Conservation (phyloP, 2,797 vertebrate species). For the Myotis daubentonii region DNA sequence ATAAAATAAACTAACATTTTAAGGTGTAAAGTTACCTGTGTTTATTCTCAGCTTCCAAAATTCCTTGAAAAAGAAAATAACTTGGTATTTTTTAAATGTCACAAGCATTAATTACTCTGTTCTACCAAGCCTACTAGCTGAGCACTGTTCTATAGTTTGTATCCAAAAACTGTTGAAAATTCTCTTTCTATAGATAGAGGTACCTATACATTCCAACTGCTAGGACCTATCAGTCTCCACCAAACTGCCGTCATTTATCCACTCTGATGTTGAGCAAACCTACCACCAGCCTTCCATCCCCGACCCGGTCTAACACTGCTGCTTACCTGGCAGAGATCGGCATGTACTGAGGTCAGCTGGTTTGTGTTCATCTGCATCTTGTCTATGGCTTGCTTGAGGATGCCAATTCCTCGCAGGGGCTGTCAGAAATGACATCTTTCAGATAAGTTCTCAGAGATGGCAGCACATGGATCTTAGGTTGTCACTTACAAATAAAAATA, state of each 20-base stretch:
- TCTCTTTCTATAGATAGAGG: neutral
- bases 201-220: neutral
- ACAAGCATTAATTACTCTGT: neutral
- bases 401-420: slow-evolving; percentile 96
- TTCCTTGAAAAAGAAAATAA: slow-evolving; percentile 7
- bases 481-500: slow-evolving; percentile 87
- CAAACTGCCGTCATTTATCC: neutral
- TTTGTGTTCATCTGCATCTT: slow-evolving; percentile 99
- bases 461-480: slow-evolving; percentile 87
- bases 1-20: neutral
- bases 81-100: neutral
- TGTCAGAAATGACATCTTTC: slow-evolving; percentile 88
- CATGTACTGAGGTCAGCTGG: slow-evolving; percentile 99
- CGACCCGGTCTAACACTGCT: rapidly evolving
- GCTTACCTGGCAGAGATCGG: slow-evolving; percentile 99
- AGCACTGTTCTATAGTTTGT: neutral
- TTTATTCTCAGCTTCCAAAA: neutral
- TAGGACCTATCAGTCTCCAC: neutral
- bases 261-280: neutral
- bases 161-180: neutral
- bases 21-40: neutral
- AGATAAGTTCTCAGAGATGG: slow-evolving; percentile 87
- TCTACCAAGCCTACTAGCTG: neutral
- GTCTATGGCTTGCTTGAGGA: slow-evolving; percentile 99
- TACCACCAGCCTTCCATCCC: neutral